Conservation (phyloP, 2,888 invertebrate species). For the Phaedon cochleariae region DNA sequence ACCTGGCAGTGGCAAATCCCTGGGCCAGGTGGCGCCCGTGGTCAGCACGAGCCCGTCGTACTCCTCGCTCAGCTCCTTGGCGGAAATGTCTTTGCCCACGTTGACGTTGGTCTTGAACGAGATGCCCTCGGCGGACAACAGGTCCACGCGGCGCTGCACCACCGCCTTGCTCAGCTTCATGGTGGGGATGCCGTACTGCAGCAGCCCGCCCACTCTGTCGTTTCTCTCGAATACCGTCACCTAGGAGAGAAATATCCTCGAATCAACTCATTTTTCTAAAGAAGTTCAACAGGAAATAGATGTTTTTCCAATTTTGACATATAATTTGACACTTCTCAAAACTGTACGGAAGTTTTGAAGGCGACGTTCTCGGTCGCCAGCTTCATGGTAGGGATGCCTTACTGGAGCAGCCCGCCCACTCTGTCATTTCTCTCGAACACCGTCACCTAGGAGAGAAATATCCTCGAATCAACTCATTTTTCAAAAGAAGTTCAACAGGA, state of each 20-base stretch:
- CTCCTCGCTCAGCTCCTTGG: conserved; percentile 72
- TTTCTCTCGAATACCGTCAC: conserved; percentile 96
- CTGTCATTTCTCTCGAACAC: conserved; percentile 98
- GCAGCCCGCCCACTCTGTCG: conserved; percentile 91
- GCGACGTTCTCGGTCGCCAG: conserved; percentile 84
- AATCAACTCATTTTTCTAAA: no score
- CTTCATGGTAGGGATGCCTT: conserved; percentile 99
- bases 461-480: no score
- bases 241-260: background rate
- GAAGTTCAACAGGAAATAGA: no score
- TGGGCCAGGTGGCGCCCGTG: conserved; percentile 96
- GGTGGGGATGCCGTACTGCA: conserved; percentile 98
- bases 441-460: conserved; percentile 65
- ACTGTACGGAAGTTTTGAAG: no score
- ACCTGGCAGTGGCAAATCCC: conserved; percentile 88
- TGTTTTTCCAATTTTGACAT: no score
- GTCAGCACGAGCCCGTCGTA: conserved; percentile 88
- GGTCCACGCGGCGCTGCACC: conserved; percentile 86
- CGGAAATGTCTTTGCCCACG: conserved; percentile 90
- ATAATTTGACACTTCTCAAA: no score
- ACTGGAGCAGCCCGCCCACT: conserved; percentile 92
- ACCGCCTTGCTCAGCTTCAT: conserved; percentile 98
- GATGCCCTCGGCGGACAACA: conserved; percentile 87
- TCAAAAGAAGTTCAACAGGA: no score
- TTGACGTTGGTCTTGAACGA: conserved; percentile 88